Base-by-base conservation (phyloP, 2,113 vertebrate species). In the Egretta garzetta region DNA sequence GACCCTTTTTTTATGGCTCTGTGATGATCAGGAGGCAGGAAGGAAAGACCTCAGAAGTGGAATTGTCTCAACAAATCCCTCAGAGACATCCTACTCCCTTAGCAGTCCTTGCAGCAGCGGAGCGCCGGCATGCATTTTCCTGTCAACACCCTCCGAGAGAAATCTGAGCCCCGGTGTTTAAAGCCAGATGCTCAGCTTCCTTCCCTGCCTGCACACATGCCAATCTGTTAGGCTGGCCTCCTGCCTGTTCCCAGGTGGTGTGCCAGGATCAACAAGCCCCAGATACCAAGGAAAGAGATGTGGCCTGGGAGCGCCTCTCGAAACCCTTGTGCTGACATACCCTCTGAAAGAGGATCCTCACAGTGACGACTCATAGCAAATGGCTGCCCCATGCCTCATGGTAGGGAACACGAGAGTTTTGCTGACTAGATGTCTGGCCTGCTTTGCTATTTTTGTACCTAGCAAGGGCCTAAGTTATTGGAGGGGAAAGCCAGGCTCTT, bases 231-330 rank as follows among this genome's bases (percentile, higher is more conserved):
- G 92, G 43, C 63, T 93, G 90, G 90, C 73, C 68, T 72, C 53
- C 79, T 88, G 83, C 86, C 93, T 80, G 74, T 77, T 94, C 95
- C 95, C 93, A 96, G 93, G 86, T 93, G 95, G 33, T 80, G 82
- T 76, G 77, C 93, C 95, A 96, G 93, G 68, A 88, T 79, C 95
- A 94, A 79, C 92, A 92, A 94, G 85, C 59, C 92, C 75, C 85
- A 89, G 89, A 89, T 68, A 96, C 59, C 88, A 43, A 92, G 80
- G 64, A 32, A 49, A 77, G 60, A 82, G 85, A 89, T 24, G 88
- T 92, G 95, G 80, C 85, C 88, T 68, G 66, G 88, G 89, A 93
- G 83, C 86, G 49, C 60, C 60, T 77, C 82, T 73, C 2, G 5
- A 72, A 82, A 21, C 32, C 72, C n/a, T 86, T 1, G 28, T 35